Conservation (phyloP, 2,797 vertebrate genomes). For the Australoheros facetus region DNA sequence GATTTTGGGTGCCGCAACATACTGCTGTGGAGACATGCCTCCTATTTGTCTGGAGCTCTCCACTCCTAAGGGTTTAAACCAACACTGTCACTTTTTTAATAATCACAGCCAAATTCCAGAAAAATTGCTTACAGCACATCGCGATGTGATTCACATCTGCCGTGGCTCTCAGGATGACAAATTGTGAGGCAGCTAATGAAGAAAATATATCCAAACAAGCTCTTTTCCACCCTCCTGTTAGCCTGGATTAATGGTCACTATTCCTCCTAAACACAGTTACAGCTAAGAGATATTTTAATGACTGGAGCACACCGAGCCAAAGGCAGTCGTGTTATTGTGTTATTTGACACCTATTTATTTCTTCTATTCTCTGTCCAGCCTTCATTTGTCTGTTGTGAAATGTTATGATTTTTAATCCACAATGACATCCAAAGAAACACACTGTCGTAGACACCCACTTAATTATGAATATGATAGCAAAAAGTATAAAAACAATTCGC, state of each 20-base stretch:
- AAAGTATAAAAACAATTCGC: neutral
- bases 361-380: neutral
- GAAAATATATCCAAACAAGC: slow-evolving; percentile 10
- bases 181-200: neutral
- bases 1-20: neutral
- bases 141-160: neutral
- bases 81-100: neutral
- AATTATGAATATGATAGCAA: neutral
- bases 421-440: neutral
- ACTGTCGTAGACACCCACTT: neutral
- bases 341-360: slow-evolving; percentile 11
- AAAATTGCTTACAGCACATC: neutral
- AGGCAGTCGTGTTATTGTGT: neutral
- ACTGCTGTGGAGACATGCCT: neutral
- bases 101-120: neutral
- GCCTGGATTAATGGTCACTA: slow-evolving; percentile 3
- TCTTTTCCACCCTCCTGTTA: neutral
- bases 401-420: slow-evolving; percentile 17
- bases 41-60: neutral
- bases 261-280: neutral
- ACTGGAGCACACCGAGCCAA: neutral
- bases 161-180: neutral
- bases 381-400: slow-evolving; percentile 7
- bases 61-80: neutral
- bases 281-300: neutral